Conservation (phyloP, 1,140 invertebrate genomes). For the Bursaphelenchus mucronatus region DNA sequence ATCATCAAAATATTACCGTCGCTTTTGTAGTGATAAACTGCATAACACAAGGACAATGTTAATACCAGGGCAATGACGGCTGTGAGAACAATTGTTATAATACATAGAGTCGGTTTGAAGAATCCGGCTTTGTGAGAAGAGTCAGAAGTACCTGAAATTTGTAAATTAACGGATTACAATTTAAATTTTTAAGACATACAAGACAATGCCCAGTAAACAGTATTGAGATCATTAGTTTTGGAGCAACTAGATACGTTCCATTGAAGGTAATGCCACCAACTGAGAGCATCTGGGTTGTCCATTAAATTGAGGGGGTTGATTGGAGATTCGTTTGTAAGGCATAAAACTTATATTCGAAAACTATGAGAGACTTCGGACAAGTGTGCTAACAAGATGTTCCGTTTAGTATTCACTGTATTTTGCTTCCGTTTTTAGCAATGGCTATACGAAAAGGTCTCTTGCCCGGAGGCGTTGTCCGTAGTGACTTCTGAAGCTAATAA, state of each 20-base stretch:
- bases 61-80: conserved; percentile 25
- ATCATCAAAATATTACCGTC: conserved; percentile 15
- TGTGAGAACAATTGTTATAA: conserved; percentile 29
- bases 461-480: no score
- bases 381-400: no score
- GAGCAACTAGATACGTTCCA: conserved; percentile 51
- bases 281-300: conserved; percentile 35
- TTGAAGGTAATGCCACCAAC: conserved; percentile 52
- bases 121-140: conserved; percentile 16
- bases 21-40: conserved; percentile 32
- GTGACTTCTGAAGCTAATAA: no score
- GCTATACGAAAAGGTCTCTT: no score
- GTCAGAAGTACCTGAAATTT: conserved; percentile 33
- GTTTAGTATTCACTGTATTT: no score
- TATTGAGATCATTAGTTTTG: conserved; percentile 38
- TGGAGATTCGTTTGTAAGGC: no score
- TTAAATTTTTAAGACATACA: conserved; percentile 32
- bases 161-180: not conserved
- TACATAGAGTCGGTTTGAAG: conserved; percentile 31
- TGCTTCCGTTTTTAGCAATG: no score
- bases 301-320: no score
- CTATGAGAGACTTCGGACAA: no score
- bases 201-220: conserved; percentile 46
- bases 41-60: conserved; percentile 15
- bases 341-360: no score